phyloP scores from a whole-genome alignment of 2,888 invertebrate species.

The Hypolimnas misippus region DNA sequence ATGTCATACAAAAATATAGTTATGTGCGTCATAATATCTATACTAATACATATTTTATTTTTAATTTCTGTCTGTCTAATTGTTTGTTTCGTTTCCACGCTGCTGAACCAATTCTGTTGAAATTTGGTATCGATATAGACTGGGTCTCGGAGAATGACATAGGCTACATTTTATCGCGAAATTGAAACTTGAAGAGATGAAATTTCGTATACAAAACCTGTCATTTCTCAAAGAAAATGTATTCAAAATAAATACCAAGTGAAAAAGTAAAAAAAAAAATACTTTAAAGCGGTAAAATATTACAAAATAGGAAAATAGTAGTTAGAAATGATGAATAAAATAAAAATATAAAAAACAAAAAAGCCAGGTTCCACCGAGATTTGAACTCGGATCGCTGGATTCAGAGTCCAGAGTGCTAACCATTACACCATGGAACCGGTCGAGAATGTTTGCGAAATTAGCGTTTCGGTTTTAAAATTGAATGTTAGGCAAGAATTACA shows the following conservation, averaged over 20 bases:
- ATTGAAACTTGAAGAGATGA: too few relatives aligned
- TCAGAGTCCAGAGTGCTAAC: constrained; percentile 93
- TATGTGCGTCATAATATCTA: background rate
- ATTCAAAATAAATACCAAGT: too few relatives aligned
- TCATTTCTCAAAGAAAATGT: too few relatives aligned
- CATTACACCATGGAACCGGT: constrained; percentile 90
- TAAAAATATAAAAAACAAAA: constrained; percentile 44
- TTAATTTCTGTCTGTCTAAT: too few relatives aligned
- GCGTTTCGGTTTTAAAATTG: background rate
- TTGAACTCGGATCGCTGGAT: constrained; percentile 94
- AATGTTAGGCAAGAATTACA: too few relatives aligned
- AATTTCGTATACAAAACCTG: too few relatives aligned
- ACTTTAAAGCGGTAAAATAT: too few relatives aligned
- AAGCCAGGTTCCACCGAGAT: constrained; percentile 90
- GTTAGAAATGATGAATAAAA: background rate
- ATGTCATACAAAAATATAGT: background rate
- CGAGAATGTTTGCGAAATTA: background rate
- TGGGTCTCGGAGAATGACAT: too few relatives aligned
- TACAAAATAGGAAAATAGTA: background rate
- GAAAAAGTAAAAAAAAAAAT: background rate
- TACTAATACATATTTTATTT: background rate
- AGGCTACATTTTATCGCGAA: too few relatives aligned
- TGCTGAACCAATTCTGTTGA: too few relatives aligned
- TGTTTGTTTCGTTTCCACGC: too few relatives aligned
- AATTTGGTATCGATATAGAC: too few relatives aligned